Evolutionary conservation across 2,888 invertebrate genomes (phyloP), one percentile per base, ranked within the genome.

Genomic region (Lathronympha strigana): DNA sequence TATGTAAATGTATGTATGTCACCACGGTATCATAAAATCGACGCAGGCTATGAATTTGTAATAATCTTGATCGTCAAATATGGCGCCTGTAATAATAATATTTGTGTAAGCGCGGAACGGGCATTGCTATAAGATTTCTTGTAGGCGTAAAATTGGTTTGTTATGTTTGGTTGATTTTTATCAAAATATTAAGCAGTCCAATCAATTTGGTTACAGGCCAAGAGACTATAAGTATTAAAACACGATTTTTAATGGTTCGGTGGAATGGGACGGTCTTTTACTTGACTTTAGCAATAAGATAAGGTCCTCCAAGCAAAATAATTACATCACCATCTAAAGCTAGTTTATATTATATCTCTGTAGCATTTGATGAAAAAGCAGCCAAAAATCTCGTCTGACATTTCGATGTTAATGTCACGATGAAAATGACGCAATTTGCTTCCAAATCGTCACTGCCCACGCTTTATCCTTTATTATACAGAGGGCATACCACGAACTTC

Each of bases 1-100:
- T 58, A 47, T 58, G 45, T 58, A 58, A 45, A 58, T 45, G 31
- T 58, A 31, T 28, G 28, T 57, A 31, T 40, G 43, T 57, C 19
- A 31, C 57, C 4, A 15, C 2, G 54, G 36, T 38, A n/a, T 45
- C 21, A 19, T 57, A n/a, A 57, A 31, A 31, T 57, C n/a, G 57
- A 33, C 57, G 45, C 57, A 57, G 33, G 19, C 21, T 15, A 57
- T 45, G 57, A 57, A 57, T 57, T 57, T 28, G 9, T 57, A 45
- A 53, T 53, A 38, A 43, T 31, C 43, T 57, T 57, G 31, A 45
- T 5, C 40, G 17, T 28, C 8, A 17, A 17, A 23, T 21, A 36
- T 31, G 21, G 45, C 45, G 31, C 57, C 57, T 33, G 31, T 17
- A 17, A n/a, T 57, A 17, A n/a, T 57, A 33, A 31, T 9, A 45